Percentiles rank a stretch among this genome's conserved stretches.
phyloP scores from a whole-genome alignment of 2,888 invertebrate genomes.

The Drosophila infuscata region DNA sequence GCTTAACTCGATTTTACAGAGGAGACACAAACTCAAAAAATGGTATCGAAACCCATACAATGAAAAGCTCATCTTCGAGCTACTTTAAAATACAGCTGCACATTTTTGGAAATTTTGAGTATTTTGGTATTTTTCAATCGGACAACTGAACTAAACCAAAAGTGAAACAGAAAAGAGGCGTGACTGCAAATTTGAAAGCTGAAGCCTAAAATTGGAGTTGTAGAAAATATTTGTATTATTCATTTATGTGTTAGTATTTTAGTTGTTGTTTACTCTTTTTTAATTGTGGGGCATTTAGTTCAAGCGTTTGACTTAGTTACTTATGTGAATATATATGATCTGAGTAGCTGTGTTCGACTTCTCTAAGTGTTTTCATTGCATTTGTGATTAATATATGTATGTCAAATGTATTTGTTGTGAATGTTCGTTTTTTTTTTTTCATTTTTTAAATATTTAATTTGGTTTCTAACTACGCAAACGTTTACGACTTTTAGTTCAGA shows the following conservation, averaged over 20 bases:
- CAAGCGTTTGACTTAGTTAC: conserved; percentile 26
- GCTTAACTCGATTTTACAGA: conserved; percentile 2
- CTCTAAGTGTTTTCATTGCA: conserved; percentile 21
- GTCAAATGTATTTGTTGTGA: conserved; percentile 14
- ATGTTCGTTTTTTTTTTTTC: conserved; percentile 13
- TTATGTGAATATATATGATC: conserved; percentile 11
- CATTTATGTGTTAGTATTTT: conserved; percentile 25
- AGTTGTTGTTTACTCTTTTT: conserved; percentile 5
- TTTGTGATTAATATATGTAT: conserved; percentile 10
- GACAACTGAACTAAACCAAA: conserved; percentile 23
- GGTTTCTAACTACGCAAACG: conserved; percentile 56
- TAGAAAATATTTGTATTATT: conserved; percentile 54
- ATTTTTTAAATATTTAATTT: conserved; percentile 31
- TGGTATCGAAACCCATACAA: background rate
- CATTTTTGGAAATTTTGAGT: background rate
- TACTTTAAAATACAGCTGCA: background rate
- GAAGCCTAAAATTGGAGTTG: conserved; percentile 47
- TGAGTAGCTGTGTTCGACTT: conserved; percentile 13
- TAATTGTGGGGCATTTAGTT: conserved; percentile 19
- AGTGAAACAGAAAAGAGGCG: conserved; percentile 1
- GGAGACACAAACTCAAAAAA: conserved; percentile 21
- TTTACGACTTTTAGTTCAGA: conserved; percentile 55
- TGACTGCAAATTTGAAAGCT: conserved; percentile 38
- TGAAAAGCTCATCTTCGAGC: conserved; percentile 20
- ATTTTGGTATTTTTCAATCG: conserved; percentile 10